A percentile compares a stretch with the other conserved stretches of the same genome.
Conservation (phyloP, 2,113 vertebrate species). For the Sterrhoptilus dennistouni region DNA sequence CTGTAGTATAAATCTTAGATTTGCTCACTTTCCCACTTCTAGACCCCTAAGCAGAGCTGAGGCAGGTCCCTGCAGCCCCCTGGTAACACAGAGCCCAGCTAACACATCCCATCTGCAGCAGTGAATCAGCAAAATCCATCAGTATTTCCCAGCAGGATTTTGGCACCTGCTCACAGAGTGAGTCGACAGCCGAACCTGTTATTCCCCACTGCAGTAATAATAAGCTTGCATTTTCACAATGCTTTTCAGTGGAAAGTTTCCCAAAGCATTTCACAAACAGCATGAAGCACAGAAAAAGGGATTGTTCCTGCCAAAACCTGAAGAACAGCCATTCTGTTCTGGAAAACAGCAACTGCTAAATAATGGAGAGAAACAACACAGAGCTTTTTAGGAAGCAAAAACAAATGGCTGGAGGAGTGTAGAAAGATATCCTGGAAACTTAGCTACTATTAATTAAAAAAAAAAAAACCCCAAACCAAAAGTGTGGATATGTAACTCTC, state of each 20-base stretch:
- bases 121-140: slow-evolving; percentile 58
- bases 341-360: slow-evolving; percentile 42
- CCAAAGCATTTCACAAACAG: slow-evolving; percentile 59
- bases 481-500: background rate
- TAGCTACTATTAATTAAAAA: slow-evolving; percentile 1
- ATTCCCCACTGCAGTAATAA: slow-evolving; percentile 43
- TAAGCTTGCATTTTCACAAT: slow-evolving; percentile 33
- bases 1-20: background rate
- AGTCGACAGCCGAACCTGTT: slow-evolving; percentile 54
- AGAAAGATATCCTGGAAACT: slow-evolving; percentile 14
- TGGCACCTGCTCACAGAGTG: slow-evolving; percentile 42
- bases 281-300: background rate
- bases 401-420: slow-evolving; percentile 5
- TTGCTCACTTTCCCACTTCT: background rate
- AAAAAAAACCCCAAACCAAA: background rate
- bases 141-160: slow-evolving; percentile 42
- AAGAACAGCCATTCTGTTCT: slow-evolving; percentile 42
- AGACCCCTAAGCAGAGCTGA: background rate
- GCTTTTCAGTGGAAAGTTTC: slow-evolving; percentile 46
- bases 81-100: background rate
- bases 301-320: slow-evolving; percentile 54
- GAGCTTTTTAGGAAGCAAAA: slow-evolving; percentile 50
- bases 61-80: background rate
- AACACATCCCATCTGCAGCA: slow-evolving; percentile 12
- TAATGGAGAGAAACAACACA: slow-evolving; percentile 31